A percentile compares a stretch with the other conserved stretches of the same genome.
These are phyloP conservation scores for Drosophila kurseongensis DNA, from an alignment of 1,140 invertebrate genomes.

Conservation along the genomic window DNA sequence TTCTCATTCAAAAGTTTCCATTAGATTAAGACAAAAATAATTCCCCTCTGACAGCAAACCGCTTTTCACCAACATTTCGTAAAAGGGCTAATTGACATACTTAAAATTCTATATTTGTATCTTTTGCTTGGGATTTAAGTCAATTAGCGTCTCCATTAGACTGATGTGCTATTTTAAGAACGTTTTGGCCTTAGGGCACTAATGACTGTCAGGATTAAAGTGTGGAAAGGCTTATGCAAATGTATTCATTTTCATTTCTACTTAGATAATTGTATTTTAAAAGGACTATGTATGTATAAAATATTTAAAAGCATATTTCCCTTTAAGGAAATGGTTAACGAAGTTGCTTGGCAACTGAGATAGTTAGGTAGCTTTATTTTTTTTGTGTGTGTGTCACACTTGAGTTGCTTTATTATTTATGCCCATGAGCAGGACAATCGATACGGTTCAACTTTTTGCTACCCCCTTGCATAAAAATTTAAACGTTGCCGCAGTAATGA, in stretches of 20 bases:
- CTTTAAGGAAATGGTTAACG: not conserved
- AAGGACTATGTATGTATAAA: not conserved
- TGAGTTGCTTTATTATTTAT: constrained; percentile 46
- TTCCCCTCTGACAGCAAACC: not conserved
- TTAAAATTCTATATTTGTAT: constrained; percentile 15
- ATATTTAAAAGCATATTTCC: not conserved
- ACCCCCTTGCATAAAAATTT: constrained; percentile 27
- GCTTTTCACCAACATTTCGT: not conserved
- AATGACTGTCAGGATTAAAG: not conserved
- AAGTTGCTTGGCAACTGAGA: constrained; percentile 5
- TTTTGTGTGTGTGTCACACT: constrained; percentile 22
- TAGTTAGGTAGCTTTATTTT: constrained; percentile 1
- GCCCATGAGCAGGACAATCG: constrained; percentile 30
- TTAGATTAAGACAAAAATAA: not conserved
- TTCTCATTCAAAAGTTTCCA: not conserved
- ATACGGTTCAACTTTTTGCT: constrained; percentile 13
- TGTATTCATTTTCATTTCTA: not conserved
- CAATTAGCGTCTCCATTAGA: constrained; percentile 18
- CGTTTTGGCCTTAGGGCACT: not conserved
- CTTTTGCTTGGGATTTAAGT: constrained; percentile 3
- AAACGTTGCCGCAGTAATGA: constrained; percentile 26
- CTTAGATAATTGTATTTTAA: not conserved
- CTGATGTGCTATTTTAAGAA: constrained; percentile 25
- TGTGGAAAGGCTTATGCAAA: not conserved
- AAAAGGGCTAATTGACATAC: constrained; percentile 19